A percentile compares a stretch with the other conserved stretches of the same genome.
These are phyloP conservation scores for Sciaenops ocellatus DNA, from an alignment of 2,797 vertebrate species.

Conservation along the genomic window DNA sequence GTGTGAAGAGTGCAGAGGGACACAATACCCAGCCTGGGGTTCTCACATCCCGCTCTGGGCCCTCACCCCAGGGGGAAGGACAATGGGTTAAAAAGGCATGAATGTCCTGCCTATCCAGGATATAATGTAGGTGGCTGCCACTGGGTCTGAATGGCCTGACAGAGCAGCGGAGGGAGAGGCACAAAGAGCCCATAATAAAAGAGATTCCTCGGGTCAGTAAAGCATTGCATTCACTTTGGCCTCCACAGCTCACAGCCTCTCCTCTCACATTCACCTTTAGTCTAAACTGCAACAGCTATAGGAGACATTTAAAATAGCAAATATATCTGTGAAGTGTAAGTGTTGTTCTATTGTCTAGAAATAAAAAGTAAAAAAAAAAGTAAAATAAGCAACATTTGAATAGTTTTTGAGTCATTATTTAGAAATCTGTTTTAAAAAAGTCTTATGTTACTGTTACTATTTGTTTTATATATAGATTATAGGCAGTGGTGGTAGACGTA, in stretches of 20 bases:
- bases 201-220: constrained; percentile 91
- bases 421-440: neutral
- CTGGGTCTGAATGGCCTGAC: constrained; percentile 86
- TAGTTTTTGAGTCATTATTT: constrained; percentile 1
- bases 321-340: constrained; percentile 54
- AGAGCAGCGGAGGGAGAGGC: constrained; percentile 86
- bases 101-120: constrained; percentile 91
- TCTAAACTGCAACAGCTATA: constrained; percentile 72
- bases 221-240: constrained; percentile 88
- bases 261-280: constrained; percentile 77
- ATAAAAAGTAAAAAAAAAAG: constrained; percentile 13
- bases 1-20: constrained; percentile 87
- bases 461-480: neutral
- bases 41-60: constrained; percentile 89
- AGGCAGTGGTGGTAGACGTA: neutral
- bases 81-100: constrained; percentile 91
- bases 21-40: constrained; percentile 88
- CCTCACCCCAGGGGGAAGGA: constrained; percentile 87
- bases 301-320: constrained; percentile 65
- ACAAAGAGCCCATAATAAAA: constrained; percentile 89
- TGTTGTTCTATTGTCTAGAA: constrained; percentile 41
- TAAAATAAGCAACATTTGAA: constrained; percentile 12
- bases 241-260: constrained; percentile 79
- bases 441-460: neutral
- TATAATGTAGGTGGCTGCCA: constrained; percentile 90